Evolutionary conservation across 2,888 invertebrate genomes (phyloP), one percentile per base, ranked within the genome.

Genomic region (Drosophila diplacantha): DNA sequence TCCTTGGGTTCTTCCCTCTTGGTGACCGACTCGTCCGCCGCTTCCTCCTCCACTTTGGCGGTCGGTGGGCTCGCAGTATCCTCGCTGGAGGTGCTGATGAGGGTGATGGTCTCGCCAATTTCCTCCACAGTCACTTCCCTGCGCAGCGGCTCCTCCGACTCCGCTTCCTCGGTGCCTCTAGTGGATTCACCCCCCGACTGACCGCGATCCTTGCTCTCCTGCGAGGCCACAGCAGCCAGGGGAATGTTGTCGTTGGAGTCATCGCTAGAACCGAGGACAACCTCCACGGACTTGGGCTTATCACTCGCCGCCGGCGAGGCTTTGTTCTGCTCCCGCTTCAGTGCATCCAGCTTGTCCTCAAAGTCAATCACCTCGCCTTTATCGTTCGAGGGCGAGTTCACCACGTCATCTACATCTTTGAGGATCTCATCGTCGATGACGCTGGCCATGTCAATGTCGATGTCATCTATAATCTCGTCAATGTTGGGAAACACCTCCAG

Each of bases 241-340:
- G 87, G 87, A 51, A 87, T 81, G 41, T 87, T 87, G 50, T 87
- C 88, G 53, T 86, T 87, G 1, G 88, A 87, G 39, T 87, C 88
- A 60, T 87, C 87, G 18, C 87, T 87, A 20, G 87, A 87, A 9
- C 80, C 82, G 6, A 64, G 54, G 3, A 73, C 72, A 14, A 74
- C 63, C 26, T 73, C 74, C 9, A 65, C 59, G 5, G 73, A 18
- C 52, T 85, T 85, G 39, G 57, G 47, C 18, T 69, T 69, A 24
- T 69, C 69, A 12, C 26, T 54, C 11, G 32, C 7, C 16, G 37
- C 3, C 11, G 61, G 54, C 5, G 52, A 29, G 50, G 37, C 12
- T 26, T 72, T 20, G 39, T 46, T 32, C 63, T 71, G 47, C 14
- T 70, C 71, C 0, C 55, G 41, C 26, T 80, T 76, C 0, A 72